Evolutionary conservation across 2,797 vertebrate species (phyloP), one percentile per base, ranked within the genome.

Genomic region (Phrynocephalus vlangalii): DNA sequence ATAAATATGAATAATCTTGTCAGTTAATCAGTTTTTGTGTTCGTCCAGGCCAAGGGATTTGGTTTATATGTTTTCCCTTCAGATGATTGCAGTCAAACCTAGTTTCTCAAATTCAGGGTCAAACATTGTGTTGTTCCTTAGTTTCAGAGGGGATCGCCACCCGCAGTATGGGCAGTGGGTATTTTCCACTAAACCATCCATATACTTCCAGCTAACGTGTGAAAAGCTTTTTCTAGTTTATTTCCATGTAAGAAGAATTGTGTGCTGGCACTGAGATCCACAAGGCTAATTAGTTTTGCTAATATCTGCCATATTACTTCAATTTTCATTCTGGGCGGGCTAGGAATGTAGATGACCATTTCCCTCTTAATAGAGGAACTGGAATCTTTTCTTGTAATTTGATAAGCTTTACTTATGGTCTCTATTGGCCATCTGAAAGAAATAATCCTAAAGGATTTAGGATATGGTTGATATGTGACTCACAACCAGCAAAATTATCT

Each of bases 371-470:
- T 28, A 6, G 15, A 50, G 30, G 56, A 24, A 9, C 5, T 28
- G 48, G 44, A 67, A 50, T 72, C 18, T 77, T 30, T 71, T 84
- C 67, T 83, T 30, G 15, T 63, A 66, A 72, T 56, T 81, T 15
- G 22, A 8, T 70, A 81, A 83, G 52, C 15, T 8, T 66, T 85
- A 78, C 82, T 44, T 33, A 26, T 86, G 90, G 60, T 52, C 18
- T 86, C 76, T 63, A 75, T 0, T 84, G 79, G 67, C 72, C 86
- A 26, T 67, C 67, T 80, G 33, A 87, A 20, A 67, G 63, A 86
- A 76, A 26, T 87, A 86, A 66, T 79, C 85, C 33, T 79, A 20
- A 84, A 86, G 88, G 88, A 84, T 75, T 91, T 86, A 8, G 52
- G 81, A 91, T 9, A 71, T 90, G 89, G 87, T 10, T 87, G 33